A percentile compares a stretch with the other conserved stretches of the same genome.
Conservation (phyloP, 2,888 invertebrate species). For the Coelopa pilipes region DNA sequence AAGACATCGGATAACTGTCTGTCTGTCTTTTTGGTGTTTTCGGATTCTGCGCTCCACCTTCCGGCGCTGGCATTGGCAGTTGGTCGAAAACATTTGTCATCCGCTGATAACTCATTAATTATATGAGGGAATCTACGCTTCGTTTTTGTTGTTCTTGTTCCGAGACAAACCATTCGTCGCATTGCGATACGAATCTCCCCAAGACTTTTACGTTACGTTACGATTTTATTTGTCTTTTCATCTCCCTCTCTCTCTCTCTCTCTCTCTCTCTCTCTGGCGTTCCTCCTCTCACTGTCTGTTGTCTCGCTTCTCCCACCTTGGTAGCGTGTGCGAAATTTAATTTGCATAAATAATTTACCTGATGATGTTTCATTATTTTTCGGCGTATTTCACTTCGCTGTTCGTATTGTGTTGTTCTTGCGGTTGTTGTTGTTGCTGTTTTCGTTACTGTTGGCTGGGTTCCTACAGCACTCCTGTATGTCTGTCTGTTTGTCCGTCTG, state of each 20-base stretch:
- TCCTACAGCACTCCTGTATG: too few relatives aligned
- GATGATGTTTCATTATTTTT: conserved; percentile 32
- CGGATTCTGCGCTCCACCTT: too few relatives aligned
- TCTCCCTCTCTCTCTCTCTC: not conserved
- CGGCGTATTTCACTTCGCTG: not conserved
- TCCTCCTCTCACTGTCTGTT: not conserved
- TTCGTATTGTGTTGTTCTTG: not conserved
- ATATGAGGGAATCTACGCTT: not conserved
- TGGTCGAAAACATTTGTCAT: conserved; percentile 25
- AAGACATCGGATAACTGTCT: too few relatives aligned
- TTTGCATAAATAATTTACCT: conserved; percentile 35
- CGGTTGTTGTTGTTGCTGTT: not conserved
- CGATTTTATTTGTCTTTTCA: conserved; percentile 2
- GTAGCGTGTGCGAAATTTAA: conserved; percentile 18
- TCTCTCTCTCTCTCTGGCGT: not conserved
- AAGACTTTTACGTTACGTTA: not conserved
- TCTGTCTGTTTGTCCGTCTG: conserved; percentile 1
- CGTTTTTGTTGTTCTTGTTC: not conserved
- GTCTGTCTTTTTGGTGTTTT: too few relatives aligned
- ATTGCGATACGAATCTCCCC: too few relatives aligned
- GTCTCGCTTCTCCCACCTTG: not conserved
- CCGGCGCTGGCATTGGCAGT: not conserved
- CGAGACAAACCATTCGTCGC: not conserved
- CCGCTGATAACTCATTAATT: conserved; percentile 28
- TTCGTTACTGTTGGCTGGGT: not conserved